Percentiles rank a stretch among this genome's conserved stretches.
These are phyloP conservation scores for Drosophila busckii DNA, from an alignment of 1,140 invertebrate species.

Conservation along the genomic window DNA sequence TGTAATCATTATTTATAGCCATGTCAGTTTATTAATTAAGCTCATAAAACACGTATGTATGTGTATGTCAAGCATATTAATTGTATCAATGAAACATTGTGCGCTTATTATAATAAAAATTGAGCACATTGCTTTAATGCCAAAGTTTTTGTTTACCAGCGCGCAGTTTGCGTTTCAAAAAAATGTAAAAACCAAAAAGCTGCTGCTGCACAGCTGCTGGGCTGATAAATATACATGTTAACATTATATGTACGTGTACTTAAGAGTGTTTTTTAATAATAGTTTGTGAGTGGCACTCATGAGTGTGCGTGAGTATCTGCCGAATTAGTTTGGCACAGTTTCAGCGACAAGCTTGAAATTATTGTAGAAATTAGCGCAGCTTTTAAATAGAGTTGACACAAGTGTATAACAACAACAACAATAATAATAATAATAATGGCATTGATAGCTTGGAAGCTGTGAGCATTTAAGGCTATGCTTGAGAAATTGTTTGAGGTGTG, in stretches of 20 bases:
- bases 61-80: too few species aligned
- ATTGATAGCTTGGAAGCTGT: constrained; percentile 39
- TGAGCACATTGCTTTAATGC: constrained; percentile 21
- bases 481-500: too few species aligned
- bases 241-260: too few species aligned
- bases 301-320: constrained; percentile 9
- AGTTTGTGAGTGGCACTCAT: constrained; percentile 6
- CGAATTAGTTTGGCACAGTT: constrained; percentile 33
- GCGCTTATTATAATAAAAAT: constrained; percentile 20
- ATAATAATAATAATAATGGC: constrained; percentile 34
- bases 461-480: too few species aligned
- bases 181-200: constrained; percentile 53
- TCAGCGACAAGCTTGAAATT: constrained; percentile 7
- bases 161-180: too few species aligned
- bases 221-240: constrained; percentile 19
- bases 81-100: too few species aligned
- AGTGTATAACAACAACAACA: constrained; percentile 39
- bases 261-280: too few species aligned
- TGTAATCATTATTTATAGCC: constrained; percentile 19
- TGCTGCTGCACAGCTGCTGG: constrained; percentile 36
- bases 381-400: constrained; percentile 37
- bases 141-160: constrained; percentile 45
- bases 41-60: not conserved
- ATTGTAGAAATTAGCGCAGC: constrained; percentile 46
- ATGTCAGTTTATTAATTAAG: too few species aligned